Conservation (phyloP, 2,888 invertebrate species). For the Norana najaformis region DNA sequence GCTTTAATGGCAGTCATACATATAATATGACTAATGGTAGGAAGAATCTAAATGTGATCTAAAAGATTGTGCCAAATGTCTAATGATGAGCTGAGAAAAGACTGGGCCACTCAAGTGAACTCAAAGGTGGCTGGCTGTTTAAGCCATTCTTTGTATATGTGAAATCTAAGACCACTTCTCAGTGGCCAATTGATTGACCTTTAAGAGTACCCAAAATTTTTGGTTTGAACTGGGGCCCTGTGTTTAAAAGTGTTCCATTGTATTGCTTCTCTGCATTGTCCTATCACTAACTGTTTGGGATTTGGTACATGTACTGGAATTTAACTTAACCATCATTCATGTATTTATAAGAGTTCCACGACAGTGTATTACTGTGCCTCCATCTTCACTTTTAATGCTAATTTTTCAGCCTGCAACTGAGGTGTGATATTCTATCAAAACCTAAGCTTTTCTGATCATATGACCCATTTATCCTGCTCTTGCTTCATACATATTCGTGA, state of each 20-base stretch:
- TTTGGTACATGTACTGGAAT: not conserved
- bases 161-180: not conserved
- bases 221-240: not conserved
- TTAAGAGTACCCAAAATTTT: not conserved
- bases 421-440: too few relatives aligned
- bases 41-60: not conserved
- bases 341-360: too few relatives aligned
- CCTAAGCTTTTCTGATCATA: too few relatives aligned
- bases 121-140: constrained; percentile 13
- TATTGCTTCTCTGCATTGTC: not conserved
- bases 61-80: not conserved
- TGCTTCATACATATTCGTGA: too few relatives aligned
- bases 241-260: not conserved
- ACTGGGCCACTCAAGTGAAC: not conserved
- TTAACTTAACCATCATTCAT: not conserved
- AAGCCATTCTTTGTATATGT: not conserved
- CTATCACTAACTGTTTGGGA: not conserved
- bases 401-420: too few relatives aligned
- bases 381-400: too few relatives aligned
- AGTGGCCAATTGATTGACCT: not conserved
- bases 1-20: not conserved
- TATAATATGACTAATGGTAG: too few relatives aligned
- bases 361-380: too few relatives aligned
- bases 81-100: constrained; percentile 2
- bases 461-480: too few relatives aligned